Percentiles rank a stretch among this genome's conserved stretches.
Conservation (phyloP, 2,113 vertebrate species). For the Clarias magur region DNA sequence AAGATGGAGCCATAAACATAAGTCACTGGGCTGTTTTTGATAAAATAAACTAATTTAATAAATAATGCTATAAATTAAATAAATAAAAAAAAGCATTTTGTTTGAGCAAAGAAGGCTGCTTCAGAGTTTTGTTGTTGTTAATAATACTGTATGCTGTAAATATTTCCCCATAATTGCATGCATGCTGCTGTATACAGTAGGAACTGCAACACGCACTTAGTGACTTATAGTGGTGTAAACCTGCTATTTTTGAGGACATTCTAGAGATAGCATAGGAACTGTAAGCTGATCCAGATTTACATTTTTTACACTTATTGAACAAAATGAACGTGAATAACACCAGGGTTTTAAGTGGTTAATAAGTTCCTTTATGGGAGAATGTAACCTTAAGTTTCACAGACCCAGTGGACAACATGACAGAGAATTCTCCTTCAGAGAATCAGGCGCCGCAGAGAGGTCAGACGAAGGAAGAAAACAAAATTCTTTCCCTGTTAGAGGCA, state of each 20-base stretch:
- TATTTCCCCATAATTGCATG: neutral
- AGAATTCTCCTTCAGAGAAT: neutral
- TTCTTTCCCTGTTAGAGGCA: slow-evolving; percentile 48
- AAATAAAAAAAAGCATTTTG: neutral
- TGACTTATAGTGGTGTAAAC: neutral
- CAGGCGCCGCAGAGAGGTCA: neutral
- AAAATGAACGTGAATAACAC: neutral
- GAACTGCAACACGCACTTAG: neutral
- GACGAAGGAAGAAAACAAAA: slow-evolving; percentile 34
- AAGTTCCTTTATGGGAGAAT: neutral
- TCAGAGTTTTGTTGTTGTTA: neutral
- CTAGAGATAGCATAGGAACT: neutral
- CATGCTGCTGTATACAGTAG: neutral
- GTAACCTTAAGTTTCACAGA: neutral
- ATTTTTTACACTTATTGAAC: neutral
- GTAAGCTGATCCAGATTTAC: neutral
- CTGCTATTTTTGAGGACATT: neutral
- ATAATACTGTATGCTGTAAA: neutral
- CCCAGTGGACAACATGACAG: neutral
- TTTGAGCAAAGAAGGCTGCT: neutral
- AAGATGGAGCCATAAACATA: neutral
- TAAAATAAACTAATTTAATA: no score
- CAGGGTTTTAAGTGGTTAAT: neutral
- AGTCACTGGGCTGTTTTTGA: neutral
- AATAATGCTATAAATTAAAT: neutral